Evolutionary conservation across 1,140 invertebrate genomes (phyloP), one percentile per base, ranked within the genome.

Genomic region (Stegodyphus mimosarum): DNA sequence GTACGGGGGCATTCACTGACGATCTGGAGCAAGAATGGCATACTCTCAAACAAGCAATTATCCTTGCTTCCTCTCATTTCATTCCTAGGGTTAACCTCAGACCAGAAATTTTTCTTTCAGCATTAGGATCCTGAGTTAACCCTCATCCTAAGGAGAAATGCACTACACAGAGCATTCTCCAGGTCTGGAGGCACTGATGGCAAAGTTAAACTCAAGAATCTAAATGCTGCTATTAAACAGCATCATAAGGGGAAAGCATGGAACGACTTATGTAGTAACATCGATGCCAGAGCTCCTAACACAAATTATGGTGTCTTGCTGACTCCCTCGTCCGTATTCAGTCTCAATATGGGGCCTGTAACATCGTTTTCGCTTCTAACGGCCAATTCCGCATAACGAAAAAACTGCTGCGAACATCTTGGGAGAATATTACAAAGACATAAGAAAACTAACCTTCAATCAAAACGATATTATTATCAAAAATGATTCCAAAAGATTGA

Each of bases 101-200:
- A 64, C n/a, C 66, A 53, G 17, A 79, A 79, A 70, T 70, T 18
- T 55, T 79, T 79, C 17, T 79, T 79, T n/a, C 10, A 53, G 13
- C 51, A 70, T 70, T 70, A 11, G 7, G 51, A 70, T 55, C 51
- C 52, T 9, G 51, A 70, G 5, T n/a, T 70, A 13, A 79, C 15
- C 7, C 63, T 67, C 11, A n/a, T 79, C 17, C 50, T 55, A 6
- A 70, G n/a, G 66, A 79, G 17, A 79, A 79, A 79, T 4, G 2
- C 7, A 50, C 70, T 70, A 13, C 66, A 70, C 50, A 70, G 66
- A 7, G 55, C 5, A 49, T 10, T 79, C 66, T 55, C 17, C 18
- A 5, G 33, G 49, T 48, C 52, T 53, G 5, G 17, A 18, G 66
- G 33, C 0, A 5, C 17, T 1, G 0, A 0, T 0, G 49, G 48